These are phyloP conservation scores for Acridotheres tristis DNA, from an alignment of 2,797 vertebrate genomes.

Conservation along the genomic window DNA sequence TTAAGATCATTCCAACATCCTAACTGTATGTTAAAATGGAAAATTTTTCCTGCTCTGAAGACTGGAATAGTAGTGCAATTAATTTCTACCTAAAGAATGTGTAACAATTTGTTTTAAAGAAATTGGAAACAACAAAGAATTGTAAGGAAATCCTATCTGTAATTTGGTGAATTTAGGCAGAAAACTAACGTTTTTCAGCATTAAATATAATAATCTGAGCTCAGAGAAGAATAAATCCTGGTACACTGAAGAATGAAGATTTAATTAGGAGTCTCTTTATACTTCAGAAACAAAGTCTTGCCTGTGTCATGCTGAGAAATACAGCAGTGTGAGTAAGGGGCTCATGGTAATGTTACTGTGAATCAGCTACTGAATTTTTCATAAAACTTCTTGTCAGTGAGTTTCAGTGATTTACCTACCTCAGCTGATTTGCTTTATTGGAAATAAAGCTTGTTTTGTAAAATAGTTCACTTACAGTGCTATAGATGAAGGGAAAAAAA, in stretches of 20 bases:
- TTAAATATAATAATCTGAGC: constrained; percentile 6
- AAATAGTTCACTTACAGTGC: neutral
- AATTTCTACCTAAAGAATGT: neutral
- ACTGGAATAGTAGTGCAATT: neutral
- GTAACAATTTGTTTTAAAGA: neutral
- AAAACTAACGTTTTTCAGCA: constrained; percentile 5
- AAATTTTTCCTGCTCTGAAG: neutral
- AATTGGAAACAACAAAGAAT: neutral
- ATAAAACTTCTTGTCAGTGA: neutral
- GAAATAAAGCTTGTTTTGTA: neutral
- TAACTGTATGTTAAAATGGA: neutral
- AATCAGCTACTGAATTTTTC: constrained; percentile 41
- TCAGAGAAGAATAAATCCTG: neutral
- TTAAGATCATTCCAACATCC: neutral
- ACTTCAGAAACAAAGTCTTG: constrained; percentile 23
- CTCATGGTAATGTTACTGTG: neutral
- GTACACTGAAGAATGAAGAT: constrained; percentile 18
- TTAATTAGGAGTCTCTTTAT: constrained; percentile 56
- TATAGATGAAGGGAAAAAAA: neutral
- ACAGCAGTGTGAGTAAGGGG: neutral
- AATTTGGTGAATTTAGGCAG: neutral
- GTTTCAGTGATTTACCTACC: constrained; percentile 17
- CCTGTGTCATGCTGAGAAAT: neutral
- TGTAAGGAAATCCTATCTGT: neutral
- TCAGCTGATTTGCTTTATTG: constrained; percentile 11